A percentile compares a stretch with the other conserved stretches of the same genome.
phyloP scores from a whole-genome alignment of 2,797 vertebrate genomes.

The Remorina albescens region DNA sequence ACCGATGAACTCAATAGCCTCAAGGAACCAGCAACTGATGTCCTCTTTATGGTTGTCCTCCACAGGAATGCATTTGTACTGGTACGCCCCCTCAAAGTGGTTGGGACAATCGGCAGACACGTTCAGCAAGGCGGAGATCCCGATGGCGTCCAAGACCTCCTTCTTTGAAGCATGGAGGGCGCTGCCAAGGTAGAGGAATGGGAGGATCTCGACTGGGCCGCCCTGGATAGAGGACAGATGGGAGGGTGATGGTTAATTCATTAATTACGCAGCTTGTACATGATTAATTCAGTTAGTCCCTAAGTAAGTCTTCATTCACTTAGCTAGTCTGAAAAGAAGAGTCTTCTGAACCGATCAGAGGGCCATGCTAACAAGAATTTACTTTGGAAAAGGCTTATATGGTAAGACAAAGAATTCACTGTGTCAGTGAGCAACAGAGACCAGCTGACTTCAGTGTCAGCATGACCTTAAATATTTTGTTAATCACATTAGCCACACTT shows the following conservation, averaged over 20 bases:
- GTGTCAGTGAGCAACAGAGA: slow-evolving; percentile 25
- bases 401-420: slow-evolving; percentile 43
- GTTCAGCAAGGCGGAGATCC: slow-evolving; percentile 87
- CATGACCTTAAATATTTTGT: slow-evolving; percentile 42
- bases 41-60: slow-evolving; percentile 91
- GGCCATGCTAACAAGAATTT: slow-evolving; percentile 9
- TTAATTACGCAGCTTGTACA: background rate
- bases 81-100: slow-evolving; percentile 87
- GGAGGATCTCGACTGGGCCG: slow-evolving; percentile 88
- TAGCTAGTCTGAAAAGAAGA: background rate
- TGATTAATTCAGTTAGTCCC: slow-evolving; percentile 14
- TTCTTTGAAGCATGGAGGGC: slow-evolving; percentile 88
- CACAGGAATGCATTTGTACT: slow-evolving; percentile 90
- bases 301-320: background rate
- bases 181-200: slow-evolving; percentile 88
- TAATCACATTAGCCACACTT: slow-evolving; percentile 49
- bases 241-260: slow-evolving; percentile 12
- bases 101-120: slow-evolving; percentile 89
- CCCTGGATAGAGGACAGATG: slow-evolving; percentile 72
- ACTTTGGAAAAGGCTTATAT: slow-evolving; percentile 12
- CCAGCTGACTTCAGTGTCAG: slow-evolving; percentile 44
- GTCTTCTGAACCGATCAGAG: slow-evolving; percentile 12
- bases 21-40: slow-evolving; percentile 89
- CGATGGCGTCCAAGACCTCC: slow-evolving; percentile 85
- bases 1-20: slow-evolving; percentile 90